Percentiles rank a stretch among this genome's conserved stretches.
These are phyloP conservation scores for Caenorhabditis sp. DNA, from an alignment of 2,888 invertebrate species.

Conservation along the genomic window DNA sequence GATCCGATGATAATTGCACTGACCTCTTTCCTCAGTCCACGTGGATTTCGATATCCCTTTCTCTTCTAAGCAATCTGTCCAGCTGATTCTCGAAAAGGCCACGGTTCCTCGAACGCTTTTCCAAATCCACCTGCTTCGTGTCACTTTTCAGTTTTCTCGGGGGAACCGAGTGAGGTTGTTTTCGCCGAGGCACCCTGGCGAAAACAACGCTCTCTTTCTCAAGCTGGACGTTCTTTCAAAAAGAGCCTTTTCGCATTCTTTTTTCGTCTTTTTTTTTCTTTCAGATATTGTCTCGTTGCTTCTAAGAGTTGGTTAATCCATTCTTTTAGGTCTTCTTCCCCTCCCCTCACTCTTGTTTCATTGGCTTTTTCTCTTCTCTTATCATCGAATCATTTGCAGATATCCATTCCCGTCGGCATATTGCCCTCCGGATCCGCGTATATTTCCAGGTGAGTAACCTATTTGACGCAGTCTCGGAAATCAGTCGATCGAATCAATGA, in stretches of 20 bases:
- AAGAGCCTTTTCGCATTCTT: not conserved
- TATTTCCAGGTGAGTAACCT: slow-evolving; percentile 12
- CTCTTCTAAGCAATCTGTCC: not conserved
- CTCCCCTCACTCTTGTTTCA: not conserved
- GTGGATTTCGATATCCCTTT: not conserved
- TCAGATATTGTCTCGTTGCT: not conserved
- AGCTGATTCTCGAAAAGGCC: slow-evolving; percentile 1
- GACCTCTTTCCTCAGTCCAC: not conserved
- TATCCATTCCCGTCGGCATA: not conserved
- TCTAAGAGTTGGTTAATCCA: not conserved
- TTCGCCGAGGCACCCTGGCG: not conserved
- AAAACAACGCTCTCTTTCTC: slow-evolving; percentile 9
- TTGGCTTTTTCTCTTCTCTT: too few relatives aligned
- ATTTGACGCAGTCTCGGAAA: not conserved
- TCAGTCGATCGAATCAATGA: not conserved
- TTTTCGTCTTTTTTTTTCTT: not conserved
- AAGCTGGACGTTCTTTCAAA: slow-evolving; percentile 1
- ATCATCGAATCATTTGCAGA: not conserved
- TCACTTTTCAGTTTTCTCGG: not conserved
- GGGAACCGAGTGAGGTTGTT: not conserved
- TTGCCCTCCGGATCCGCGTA: not conserved
- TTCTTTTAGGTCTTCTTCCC: not conserved
- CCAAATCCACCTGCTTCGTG: not conserved
- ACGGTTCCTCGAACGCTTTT: not conserved
- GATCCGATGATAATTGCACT: not conserved